Base-by-base conservation (phyloP, 2,113 vertebrate genomes). In the Origma solitaria region DNA sequence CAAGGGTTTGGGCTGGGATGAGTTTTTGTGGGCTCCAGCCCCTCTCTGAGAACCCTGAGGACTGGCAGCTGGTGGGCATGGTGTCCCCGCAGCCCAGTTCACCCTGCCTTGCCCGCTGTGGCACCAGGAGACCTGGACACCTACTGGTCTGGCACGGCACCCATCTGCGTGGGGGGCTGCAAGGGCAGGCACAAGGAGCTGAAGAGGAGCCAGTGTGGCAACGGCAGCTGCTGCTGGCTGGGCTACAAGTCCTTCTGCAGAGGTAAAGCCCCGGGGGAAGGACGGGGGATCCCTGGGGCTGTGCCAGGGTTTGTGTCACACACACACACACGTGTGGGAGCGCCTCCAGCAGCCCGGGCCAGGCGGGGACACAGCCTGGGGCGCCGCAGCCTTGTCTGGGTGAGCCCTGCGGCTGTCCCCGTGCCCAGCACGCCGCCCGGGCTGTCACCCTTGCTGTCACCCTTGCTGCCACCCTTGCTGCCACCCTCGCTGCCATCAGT, bases 151-250 rank as follows among this genome's bases (percentile, higher is more conserved):
- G 98, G 98, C 58, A 98, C 98, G 17, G 98, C 98, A 0, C 98
- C 98, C 9, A 90, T 98, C 65, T 99, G 98, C 90, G 1, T 98
- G 17, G 98, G 98, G 60, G 98, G 98, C 84, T 99, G 98, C 91
- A 97, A 71, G 88, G 98, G 97, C 0, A 88, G 81, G 33, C 98
- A 99, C 96, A 92, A 93, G 90, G 98, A 98, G 95, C 94, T 99
- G 50, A 98, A 96, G 94, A 97, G 94, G 71, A 98, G 98, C 92
- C 97, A 31, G 62, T 99, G 98, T 30, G 98, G 98, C 54, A 97
- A 98, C 11, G 98, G 98, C 9, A 97, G 96, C 97, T 99, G 98
- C 96, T 99, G 98, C 97, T 98, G 98, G 98, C 65, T 98, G 22
- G 98, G 98, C 70, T 98, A 97, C 94, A 98, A 98, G 51, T 98